These are phyloP conservation scores for Temnothorax unifasciatus DNA, from an alignment of 2,888 invertebrate species.

Conservation along the genomic window DNA sequence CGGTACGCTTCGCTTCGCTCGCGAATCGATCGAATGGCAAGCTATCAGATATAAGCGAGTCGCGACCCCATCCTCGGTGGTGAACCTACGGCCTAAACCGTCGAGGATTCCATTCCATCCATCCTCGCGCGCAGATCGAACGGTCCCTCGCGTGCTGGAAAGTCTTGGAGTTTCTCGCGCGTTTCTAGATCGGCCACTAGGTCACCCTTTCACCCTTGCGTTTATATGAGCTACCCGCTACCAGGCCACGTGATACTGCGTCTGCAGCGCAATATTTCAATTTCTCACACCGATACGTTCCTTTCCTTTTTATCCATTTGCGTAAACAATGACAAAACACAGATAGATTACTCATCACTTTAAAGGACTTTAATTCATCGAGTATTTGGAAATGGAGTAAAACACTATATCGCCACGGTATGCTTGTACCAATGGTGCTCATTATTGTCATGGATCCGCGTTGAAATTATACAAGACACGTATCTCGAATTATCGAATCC, in stretches of 20 bases:
- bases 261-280: conserved; percentile 65
- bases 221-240: conserved; percentile 43
- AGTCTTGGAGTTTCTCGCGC: conserved; percentile 70
- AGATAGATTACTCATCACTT: too few species aligned
- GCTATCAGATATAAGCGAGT: conserved; percentile 23
- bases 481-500: not conserved
- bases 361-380: not conserved
- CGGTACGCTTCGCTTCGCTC: conserved; percentile 15
- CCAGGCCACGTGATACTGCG: conserved; percentile 56
- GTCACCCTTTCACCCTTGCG: conserved; percentile 75
- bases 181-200: conserved; percentile 75
- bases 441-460: not conserved
- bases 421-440: not conserved
- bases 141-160: conserved; percentile 75
- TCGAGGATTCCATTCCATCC: conserved; percentile 54
- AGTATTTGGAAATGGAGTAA: not conserved
- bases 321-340: not conserved
- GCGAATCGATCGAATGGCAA: conserved; percentile 45
- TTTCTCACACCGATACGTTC: conserved; percentile 58
- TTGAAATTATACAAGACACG: not conserved
- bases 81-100: conserved; percentile 61
- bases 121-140: conserved; percentile 73
- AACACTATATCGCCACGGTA: not conserved
- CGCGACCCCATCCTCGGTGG: conserved; percentile 54
- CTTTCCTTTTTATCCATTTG: not conserved